Conservation (phyloP, 2,888 invertebrate species). For the Euzetes globulus region DNA sequence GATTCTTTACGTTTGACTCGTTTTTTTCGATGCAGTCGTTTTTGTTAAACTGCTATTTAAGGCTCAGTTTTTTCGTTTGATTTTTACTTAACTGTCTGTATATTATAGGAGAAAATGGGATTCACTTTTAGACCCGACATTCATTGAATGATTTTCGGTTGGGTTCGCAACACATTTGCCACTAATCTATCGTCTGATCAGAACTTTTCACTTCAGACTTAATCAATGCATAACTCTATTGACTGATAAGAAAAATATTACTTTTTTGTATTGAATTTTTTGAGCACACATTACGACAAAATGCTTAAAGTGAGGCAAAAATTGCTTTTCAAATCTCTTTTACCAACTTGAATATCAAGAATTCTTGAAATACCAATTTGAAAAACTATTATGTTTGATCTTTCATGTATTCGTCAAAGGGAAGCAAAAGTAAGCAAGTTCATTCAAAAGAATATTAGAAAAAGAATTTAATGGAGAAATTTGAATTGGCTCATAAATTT, state of each 20-base stretch:
- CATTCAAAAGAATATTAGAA: too few relatives aligned
- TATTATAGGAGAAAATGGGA: not conserved
- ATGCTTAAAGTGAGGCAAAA: not conserved
- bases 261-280: not conserved
- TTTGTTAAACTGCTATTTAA: not conserved
- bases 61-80: not conserved
- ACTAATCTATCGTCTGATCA: not conserved
- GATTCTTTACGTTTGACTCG: not conserved
- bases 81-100: not conserved
- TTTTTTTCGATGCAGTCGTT: not conserved
- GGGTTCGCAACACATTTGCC: not conserved
- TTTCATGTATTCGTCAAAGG: too few relatives aligned
- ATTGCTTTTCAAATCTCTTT: not conserved
- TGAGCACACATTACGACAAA: not conserved
- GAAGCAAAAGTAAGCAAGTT: too few relatives aligned
- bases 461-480: too few relatives aligned
- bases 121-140: not conserved
- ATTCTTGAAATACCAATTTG: not conserved
- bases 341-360: not conserved
- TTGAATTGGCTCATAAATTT: too few relatives aligned
- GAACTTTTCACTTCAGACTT: not conserved
- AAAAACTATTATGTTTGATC: too few relatives aligned
- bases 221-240: constrained; percentile 19
- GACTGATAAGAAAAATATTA: not conserved
- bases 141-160: not conserved